Evolutionary conservation across 2,113 vertebrate genomes (phyloP).

Genomic region (Mionectes macconnelli): DNA sequence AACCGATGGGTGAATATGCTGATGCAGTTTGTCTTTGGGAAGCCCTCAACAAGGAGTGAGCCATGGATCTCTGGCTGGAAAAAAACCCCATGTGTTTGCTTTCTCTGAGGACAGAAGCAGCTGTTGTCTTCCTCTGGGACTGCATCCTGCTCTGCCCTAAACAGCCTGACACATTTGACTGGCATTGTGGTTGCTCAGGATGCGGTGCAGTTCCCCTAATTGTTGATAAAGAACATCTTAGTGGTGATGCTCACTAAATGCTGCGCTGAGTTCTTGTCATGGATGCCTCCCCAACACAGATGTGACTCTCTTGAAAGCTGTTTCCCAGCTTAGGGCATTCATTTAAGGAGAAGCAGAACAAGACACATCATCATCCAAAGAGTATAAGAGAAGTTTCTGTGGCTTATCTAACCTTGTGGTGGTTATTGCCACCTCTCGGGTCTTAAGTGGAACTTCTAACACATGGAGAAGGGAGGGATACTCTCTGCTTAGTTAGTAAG

Average conservation of each 20-base stretch:
- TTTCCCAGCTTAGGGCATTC: not conserved
- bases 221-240: not conserved
- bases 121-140: not conserved
- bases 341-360: not conserved
- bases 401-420: not conserved
- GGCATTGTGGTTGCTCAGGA: rapidly evolving
- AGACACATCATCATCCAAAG: not conserved
- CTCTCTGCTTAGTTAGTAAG: not conserved
- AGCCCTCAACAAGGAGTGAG: not conserved
- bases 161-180: not conserved
- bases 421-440: not conserved
- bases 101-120: not conserved
- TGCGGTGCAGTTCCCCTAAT: not conserved
- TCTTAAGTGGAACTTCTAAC: not conserved
- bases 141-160: not conserved
- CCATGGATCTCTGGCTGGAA: not conserved
- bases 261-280: not conserved
- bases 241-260: not conserved
- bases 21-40: not conserved
- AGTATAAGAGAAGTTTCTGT: not conserved
- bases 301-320: not conserved
- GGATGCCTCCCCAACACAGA: not conserved
- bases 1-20: not conserved
- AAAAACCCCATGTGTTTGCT: not conserved
- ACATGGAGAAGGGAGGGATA: not conserved